Base-by-base conservation (phyloP, 2,113 vertebrate genomes). In the Dicentrarchus labrax region DNA sequence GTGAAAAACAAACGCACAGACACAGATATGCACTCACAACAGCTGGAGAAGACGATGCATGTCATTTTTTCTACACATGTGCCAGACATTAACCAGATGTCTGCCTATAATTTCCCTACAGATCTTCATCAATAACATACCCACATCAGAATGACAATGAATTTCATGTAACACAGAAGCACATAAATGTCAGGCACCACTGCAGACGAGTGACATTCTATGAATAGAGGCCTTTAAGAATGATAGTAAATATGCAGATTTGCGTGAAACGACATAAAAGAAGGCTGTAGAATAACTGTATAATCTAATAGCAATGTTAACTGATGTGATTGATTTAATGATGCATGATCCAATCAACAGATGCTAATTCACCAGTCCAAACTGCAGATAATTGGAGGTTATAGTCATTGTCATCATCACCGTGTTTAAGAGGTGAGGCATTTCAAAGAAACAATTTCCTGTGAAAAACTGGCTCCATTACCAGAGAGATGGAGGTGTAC, bases 61-160 rank as follows among this genome's bases (percentile, higher is more conserved):
- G 76, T 76, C n/a, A 43, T 69, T 66, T 80, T 54, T 80, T 54
- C 80, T 57, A 13, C 59, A 61, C 51, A 50, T 24, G 17, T 43
- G 11, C 22, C 30, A 4, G 0, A 62, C 72, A 62, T 69, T 75
- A 69, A 67, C 53, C 82, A 84, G 79, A 74, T 80, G 73, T 45
- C 69, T 66, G 41, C 4, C 78, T 38, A 1, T 78, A 82, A 84
- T 83, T 59, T 66, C 53, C 0, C 38, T 6, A 16, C 16, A 50
- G 68, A 75, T n/a, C 39, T 38, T 75, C 72, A 87, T 87, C 76
- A 56, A 66, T 82, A 83, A 53, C 53, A 19, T 2, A 9, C 38
- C 60, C 72, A 59, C 76, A 65, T 60, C 43, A 38, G 56, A 71
- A 39, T 66, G 43, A 76, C 60, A 51, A 72, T 73, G 19, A 15